A percentile compares a stretch with the other conserved stretches of the same genome.
Evolutionary conservation across 1,140 invertebrate genomes (phyloP).

Genomic region (Leptinotarsa lineolata): DNA sequence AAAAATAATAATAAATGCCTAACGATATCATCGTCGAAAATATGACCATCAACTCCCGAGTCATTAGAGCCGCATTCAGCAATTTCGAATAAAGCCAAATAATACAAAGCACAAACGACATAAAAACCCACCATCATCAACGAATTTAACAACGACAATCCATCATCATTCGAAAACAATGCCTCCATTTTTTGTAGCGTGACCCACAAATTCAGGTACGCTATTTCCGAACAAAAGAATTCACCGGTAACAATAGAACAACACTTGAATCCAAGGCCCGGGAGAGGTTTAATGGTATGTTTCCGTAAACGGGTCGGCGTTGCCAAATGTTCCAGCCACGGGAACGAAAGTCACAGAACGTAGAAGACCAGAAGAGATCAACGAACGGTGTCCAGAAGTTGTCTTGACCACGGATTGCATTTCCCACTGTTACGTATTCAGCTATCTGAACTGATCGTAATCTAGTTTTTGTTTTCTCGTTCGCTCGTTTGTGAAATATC

Average conservation of each 20-base stretch:
- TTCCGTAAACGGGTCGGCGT: not conserved
- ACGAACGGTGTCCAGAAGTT: too few species aligned
- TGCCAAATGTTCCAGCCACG: not conserved
- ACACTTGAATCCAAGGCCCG: constrained; percentile 1
- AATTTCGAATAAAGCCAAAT: constrained; percentile 1
- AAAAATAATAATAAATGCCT: too few species aligned
- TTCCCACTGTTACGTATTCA: too few species aligned
- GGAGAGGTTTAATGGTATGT: not conserved
- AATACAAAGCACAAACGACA: constrained; percentile 1
- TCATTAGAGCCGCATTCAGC: not conserved
- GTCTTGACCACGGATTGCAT: too few species aligned
- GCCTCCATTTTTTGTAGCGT: constrained; percentile 13
- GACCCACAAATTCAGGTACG: constrained; percentile 23
- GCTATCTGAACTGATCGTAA: too few species aligned
- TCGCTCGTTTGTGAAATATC: too few species aligned
- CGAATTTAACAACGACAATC: constrained; percentile 15
- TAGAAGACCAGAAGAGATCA: too few species aligned
- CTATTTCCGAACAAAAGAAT: constrained; percentile 12
- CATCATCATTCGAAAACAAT: constrained; percentile 19
- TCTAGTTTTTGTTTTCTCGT: too few species aligned
- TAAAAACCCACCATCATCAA: constrained; percentile 2
- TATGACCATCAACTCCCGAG: not conserved
- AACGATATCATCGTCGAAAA: not conserved
- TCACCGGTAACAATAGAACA: constrained; percentile 3
- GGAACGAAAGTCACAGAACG: too few species aligned